A percentile compares a stretch with the other conserved stretches of the same genome.
Conservation (phyloP, 53 echinoderm and acorn worm species). For the Luidia sarsii region DNA sequence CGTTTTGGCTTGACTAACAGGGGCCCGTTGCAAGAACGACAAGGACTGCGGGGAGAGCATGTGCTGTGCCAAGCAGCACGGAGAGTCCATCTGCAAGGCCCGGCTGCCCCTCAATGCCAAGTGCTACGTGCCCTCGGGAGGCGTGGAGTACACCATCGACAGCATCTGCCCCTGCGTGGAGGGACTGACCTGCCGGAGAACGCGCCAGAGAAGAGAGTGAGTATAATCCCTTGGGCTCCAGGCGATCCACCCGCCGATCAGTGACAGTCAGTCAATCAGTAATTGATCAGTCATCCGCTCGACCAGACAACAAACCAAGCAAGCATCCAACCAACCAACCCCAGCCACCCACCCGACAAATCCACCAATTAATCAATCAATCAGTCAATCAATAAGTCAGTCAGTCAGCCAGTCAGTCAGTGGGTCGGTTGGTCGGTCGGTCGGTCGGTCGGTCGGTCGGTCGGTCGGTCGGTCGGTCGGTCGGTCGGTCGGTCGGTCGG, state of each 20-base stretch:
- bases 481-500: too few species aligned
- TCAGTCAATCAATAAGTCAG: too few species aligned
- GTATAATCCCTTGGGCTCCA: neutral
- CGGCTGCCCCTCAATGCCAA: constrained; percentile 77
- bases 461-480: too few species aligned
- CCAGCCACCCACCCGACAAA: too few species aligned
- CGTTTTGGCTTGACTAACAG: constrained; percentile 53
- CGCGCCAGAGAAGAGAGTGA: constrained; percentile 63
- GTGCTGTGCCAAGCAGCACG: constrained; percentile 97
- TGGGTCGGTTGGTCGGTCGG: too few species aligned
- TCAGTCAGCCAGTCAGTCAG: too few species aligned
- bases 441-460: too few species aligned
- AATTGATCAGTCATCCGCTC: too few species aligned
- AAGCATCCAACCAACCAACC: too few species aligned
- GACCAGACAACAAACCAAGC: too few species aligned
- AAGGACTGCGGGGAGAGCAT: constrained; percentile 79
- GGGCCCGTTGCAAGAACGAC: constrained; percentile 86
- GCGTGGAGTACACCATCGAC: constrained; percentile 90
- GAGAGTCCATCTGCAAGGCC: constrained; percentile 93
- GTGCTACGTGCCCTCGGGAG: constrained; percentile 93
- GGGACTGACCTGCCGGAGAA: constrained; percentile 82
- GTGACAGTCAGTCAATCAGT: neutral
- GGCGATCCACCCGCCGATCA: neutral
- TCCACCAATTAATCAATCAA: too few species aligned
- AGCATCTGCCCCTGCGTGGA: constrained; percentile 92